A percentile compares a stretch with the other conserved stretches of the same genome.
Evolutionary conservation across 30 jellyfish, hydroid and myxozoan genomes (phyloP).

Genomic region (Mastigias papua): DNA sequence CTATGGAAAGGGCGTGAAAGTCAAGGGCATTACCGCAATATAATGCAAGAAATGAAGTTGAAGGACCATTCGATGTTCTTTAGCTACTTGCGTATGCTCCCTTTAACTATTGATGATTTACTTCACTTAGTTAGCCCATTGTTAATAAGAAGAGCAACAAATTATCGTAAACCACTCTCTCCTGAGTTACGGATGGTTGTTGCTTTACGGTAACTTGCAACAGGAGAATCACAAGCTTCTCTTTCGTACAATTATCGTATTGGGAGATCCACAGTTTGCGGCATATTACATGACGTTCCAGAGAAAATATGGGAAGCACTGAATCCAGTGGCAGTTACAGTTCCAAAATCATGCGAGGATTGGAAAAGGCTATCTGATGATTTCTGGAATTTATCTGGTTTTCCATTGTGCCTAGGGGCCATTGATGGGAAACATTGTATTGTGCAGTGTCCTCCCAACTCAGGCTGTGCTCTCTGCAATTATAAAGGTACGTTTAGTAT

Average conservation of each 20-base stretch:
- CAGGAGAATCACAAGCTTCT: slow-evolving; percentile 58
- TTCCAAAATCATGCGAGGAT: slow-evolving; percentile 8
- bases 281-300: slow-evolving; percentile 26
- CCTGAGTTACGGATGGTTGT: slow-evolving; percentile 40
- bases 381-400: slow-evolving; percentile 31
- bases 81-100: slow-evolving; percentile 37
- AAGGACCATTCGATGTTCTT: slow-evolving; percentile 29
- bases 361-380: slow-evolving; percentile 43
- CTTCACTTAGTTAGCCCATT: slow-evolving; percentile 18
- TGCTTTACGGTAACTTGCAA: slow-evolving; percentile 44
- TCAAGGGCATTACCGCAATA: slow-evolving; percentile 30
- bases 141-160: not conserved
- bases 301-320: slow-evolving; percentile 46
- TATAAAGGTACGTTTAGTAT: slow-evolving; percentile 24
- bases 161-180: slow-evolving; percentile 27
- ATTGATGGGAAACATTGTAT: slow-evolving; percentile 33
- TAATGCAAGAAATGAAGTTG: slow-evolving; percentile 36
- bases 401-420: slow-evolving; percentile 42
- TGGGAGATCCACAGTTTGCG: slow-evolving; percentile 49
- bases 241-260: slow-evolving; percentile 30
- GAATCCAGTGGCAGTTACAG: slow-evolving; percentile 28
- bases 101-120: slow-evolving; percentile 43
- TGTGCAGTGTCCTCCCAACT: slow-evolving; percentile 3
- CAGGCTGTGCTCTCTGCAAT: slow-evolving; percentile 26
- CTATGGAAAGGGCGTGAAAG: slow-evolving; percentile 40